Percentiles rank a stretch among this genome's conserved stretches.
Evolutionary conservation across 2,888 invertebrate genomes (phyloP).

Genomic region (Sabellastarte sp.): DNA sequence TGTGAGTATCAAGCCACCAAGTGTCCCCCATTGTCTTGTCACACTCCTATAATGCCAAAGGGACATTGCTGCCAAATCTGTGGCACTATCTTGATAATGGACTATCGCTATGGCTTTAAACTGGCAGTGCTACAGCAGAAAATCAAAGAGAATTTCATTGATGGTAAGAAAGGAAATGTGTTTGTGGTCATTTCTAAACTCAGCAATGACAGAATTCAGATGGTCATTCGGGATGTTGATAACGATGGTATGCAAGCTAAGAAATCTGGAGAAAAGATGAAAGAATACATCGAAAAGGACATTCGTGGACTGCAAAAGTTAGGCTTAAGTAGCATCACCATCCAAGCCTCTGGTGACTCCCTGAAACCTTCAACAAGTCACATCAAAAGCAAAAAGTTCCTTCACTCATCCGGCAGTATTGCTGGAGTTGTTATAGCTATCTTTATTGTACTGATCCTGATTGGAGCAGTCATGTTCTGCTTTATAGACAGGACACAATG

Average conservation of each 20-base stretch:
- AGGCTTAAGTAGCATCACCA: not conserved
- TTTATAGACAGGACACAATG: not conserved
- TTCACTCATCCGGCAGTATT: not conserved
- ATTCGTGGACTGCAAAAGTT: not conserved
- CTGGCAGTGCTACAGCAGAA: not conserved
- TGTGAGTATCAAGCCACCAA: not conserved
- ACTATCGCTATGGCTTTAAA: not conserved
- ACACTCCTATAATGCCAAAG: not conserved
- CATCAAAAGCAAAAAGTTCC: not conserved
- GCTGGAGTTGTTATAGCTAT: not conserved
- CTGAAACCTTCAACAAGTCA: not conserved
- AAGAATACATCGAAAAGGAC: not conserved
- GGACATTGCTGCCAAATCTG: not conserved
- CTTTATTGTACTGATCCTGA: not conserved
- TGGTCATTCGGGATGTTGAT: not conserved
- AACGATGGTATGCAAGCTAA: not conserved
- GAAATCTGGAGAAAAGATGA: not conserved
- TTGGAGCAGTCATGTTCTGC: not conserved
- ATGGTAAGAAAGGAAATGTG: too few relatives aligned
- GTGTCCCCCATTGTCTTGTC: not conserved
- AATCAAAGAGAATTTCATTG: not conserved
- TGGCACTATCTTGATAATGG: not conserved
- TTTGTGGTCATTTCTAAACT: not conserved
- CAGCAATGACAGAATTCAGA: not conserved
- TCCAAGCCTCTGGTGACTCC: not conserved